Conservation (phyloP, 1,140 invertebrate species). For the Anoplophora glabripennis region DNA sequence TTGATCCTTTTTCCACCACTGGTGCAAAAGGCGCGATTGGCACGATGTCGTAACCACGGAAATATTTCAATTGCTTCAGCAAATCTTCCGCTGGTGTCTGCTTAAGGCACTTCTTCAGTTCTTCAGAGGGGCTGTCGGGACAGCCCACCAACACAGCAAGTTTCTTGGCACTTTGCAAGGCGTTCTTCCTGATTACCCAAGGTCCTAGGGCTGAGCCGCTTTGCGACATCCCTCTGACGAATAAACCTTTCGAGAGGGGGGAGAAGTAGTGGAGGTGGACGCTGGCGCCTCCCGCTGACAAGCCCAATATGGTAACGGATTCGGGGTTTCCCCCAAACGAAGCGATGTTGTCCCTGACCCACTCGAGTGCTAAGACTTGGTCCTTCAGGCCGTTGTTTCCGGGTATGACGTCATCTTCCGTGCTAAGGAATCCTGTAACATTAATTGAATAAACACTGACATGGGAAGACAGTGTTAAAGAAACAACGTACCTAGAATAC, state of each 20-base stretch:
- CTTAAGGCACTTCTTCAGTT: conserved; percentile 69
- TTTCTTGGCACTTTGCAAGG: conserved; percentile 64
- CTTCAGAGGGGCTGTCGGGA: conserved; percentile 53
- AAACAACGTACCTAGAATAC: conserved; percentile 51
- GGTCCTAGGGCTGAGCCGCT: conserved; percentile 71
- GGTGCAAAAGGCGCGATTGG: background rate
- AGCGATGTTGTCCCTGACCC: conserved; percentile 61
- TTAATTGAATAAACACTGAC: background rate
- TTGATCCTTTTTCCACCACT: background rate
- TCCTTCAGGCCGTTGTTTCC: conserved; percentile 62
- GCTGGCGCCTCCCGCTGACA: conserved; percentile 56
- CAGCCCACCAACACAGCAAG: conserved; percentile 69
- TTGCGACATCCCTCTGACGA: conserved; percentile 70
- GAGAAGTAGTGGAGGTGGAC: conserved; percentile 57
- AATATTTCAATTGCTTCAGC: background rate
- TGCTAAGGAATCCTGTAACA: conserved; percentile 38
- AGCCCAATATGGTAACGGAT: conserved; percentile 52
- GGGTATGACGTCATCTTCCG: conserved; percentile 45
- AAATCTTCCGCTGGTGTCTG: background rate
- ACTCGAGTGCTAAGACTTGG: conserved; percentile 54
- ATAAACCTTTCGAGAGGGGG: conserved; percentile 56
- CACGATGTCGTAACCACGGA: background rate
- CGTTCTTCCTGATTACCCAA: conserved; percentile 68
- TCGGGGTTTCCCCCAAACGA: conserved; percentile 60
- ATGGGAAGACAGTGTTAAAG: too few relatives aligned